Conservation (phyloP, 1,140 invertebrate species). For the Atta colombica region DNA sequence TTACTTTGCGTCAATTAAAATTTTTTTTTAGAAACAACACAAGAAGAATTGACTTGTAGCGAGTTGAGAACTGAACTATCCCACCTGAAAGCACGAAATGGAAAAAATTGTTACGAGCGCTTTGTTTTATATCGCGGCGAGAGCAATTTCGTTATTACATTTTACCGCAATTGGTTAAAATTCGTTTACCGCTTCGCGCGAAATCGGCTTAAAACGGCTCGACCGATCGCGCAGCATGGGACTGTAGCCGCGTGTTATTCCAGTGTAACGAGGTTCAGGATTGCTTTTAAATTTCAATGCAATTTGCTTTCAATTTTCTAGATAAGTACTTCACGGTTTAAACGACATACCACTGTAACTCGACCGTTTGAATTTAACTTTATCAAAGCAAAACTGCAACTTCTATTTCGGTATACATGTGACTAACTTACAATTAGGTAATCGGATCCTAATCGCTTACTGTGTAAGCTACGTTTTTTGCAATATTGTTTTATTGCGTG, state of each 20-base stretch:
- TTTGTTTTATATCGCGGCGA: conserved; percentile 62
- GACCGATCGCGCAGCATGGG: conserved; percentile 67
- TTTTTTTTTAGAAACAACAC: background rate
- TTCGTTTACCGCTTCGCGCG: conserved; percentile 73
- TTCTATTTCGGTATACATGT: conserved; percentile 16
- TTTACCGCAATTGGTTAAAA: conserved; percentile 63
- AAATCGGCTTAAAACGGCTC: conserved; percentile 74
- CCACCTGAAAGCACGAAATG: conserved; percentile 40
- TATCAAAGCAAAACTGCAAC: conserved; percentile 42
- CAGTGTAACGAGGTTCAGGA: conserved; percentile 70
- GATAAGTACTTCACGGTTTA: conserved; percentile 68
- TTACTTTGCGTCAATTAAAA: background rate
- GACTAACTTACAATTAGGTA: background rate
- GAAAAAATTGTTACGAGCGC: conserved; percentile 47
- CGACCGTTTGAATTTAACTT: background rate
- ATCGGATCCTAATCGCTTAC: conserved; percentile 3
- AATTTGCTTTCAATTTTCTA: conserved; percentile 76
- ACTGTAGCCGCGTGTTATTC: conserved; percentile 60
- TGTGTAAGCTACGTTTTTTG: background rate
- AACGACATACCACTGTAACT: conserved; percentile 48
- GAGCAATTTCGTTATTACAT: conserved; percentile 69
- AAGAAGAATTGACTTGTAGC: conserved; percentile 21
- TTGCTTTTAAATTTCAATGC: conserved; percentile 74
- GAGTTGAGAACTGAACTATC: conserved; percentile 24
- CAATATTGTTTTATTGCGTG: background rate